Evolutionary conservation across 1,140 invertebrate species (phyloP).

Genomic region (Scaptomyza montana): DNA sequence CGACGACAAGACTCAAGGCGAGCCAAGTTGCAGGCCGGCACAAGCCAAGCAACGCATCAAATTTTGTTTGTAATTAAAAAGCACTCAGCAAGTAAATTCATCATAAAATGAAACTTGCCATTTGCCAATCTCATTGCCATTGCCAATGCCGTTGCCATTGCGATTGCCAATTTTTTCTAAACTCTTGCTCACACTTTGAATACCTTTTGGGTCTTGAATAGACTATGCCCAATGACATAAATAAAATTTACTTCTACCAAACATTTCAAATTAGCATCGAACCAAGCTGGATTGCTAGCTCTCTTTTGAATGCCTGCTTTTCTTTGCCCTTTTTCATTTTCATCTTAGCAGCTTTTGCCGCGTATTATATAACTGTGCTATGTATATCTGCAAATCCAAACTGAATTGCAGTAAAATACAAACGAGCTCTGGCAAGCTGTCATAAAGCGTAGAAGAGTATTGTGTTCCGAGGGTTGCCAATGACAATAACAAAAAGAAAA

Average conservation of each 20-base stretch:
- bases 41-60: slow-evolving; percentile 48
- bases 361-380: slow-evolving; percentile 29
- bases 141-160: slow-evolving; percentile 5
- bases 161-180: not conserved
- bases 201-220: not conserved
- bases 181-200: not conserved
- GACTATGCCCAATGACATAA: slow-evolving; percentile 34
- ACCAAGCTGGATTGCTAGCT: not conserved
- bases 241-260: slow-evolving; percentile 69
- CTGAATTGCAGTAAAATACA: slow-evolving; percentile 72
- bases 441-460: slow-evolving; percentile 21
- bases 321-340: not conserved
- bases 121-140: slow-evolving; percentile 12
- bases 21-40: slow-evolving; percentile 32
- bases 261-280: slow-evolving; percentile 49
- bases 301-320: not conserved
- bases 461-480: slow-evolving; percentile 15
- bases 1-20: slow-evolving; percentile 47
- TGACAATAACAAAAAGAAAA: not conserved
- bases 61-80: slow-evolving; percentile 82
- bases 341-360: slow-evolving; percentile 43
- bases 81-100: slow-evolving; percentile 81
- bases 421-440: slow-evolving; percentile 41
- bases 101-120: slow-evolving; percentile 66
- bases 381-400: slow-evolving; percentile 69